Conservation (phyloP, 1,140 invertebrate genomes). For the Drosophila eugracilis region DNA sequence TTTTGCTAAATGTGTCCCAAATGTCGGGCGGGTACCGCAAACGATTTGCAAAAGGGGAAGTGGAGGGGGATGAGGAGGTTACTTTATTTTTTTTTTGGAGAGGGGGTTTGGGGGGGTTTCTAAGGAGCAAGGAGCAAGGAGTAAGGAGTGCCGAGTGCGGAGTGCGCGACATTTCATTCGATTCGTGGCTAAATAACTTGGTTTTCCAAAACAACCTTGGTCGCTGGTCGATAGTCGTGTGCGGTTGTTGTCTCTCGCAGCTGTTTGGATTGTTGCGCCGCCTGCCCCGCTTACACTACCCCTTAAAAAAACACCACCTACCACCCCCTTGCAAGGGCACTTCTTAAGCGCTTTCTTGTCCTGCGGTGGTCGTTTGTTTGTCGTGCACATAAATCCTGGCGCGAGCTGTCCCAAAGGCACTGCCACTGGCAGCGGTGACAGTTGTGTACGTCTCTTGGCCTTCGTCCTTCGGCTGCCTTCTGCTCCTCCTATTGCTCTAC, state of each 20-base stretch:
- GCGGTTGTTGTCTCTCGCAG: constrained; percentile 72
- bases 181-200: constrained; percentile 78
- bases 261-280: constrained; percentile 72
- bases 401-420: constrained; percentile 82
- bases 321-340: constrained; percentile 38
- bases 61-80: background rate
- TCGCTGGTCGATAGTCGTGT: constrained; percentile 58
- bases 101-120: background rate
- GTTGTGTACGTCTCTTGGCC: constrained; percentile 35
- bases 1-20: constrained; percentile 81
- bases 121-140: background rate
- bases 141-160: background rate
- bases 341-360: constrained; percentile 84
- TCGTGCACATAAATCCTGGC: constrained; percentile 82
- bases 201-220: constrained; percentile 63
- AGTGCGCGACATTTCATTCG: constrained; percentile 74
- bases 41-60: constrained; percentile 45
- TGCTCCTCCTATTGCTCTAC: constrained; percentile 6
- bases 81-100: background rate
- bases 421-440: constrained; percentile 74
- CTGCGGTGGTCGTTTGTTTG: constrained; percentile 84
- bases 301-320: background rate
- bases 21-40: constrained; percentile 66
- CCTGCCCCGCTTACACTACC: background rate
- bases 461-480: constrained; percentile 2